phyloP scores from a whole-genome alignment of 2,113 vertebrate species.

The Picathartes gymnocephalus region DNA sequence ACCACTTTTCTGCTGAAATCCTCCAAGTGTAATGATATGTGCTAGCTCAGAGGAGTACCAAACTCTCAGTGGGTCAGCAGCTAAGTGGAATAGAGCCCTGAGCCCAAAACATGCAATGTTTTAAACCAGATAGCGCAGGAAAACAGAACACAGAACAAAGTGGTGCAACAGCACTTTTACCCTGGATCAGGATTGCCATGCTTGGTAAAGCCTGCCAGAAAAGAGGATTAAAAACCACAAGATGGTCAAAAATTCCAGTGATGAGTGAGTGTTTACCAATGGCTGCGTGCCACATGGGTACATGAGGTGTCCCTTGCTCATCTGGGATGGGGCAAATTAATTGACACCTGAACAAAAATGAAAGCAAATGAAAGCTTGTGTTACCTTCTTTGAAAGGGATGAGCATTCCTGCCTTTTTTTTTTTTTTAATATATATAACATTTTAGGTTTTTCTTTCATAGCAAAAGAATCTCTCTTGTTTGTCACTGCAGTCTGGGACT shows the following conservation, averaged over 20 bases:
- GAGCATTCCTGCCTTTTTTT: background rate
- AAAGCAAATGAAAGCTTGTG: background rate
- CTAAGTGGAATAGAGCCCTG: background rate
- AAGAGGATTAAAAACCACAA: background rate
- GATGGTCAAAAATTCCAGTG: background rate
- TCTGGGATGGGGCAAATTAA: background rate
- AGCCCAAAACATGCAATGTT: background rate
- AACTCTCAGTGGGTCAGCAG: background rate
- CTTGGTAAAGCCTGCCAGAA: background rate
- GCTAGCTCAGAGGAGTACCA: background rate
- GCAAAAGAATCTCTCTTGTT: background rate
- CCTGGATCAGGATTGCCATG: background rate
- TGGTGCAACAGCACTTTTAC: background rate
- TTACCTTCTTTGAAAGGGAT: background rate
- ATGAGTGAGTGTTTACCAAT: background rate
- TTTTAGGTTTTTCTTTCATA: background rate
- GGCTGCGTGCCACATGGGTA: background rate
- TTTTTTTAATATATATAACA: background rate
- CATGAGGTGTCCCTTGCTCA: background rate
- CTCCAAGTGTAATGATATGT: rapidly evolving
- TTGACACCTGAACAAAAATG: background rate
- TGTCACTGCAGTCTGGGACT: background rate
- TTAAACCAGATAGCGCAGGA: background rate
- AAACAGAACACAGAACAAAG: background rate
- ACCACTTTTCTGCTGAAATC: background rate